Evolutionary conservation across 2,888 invertebrate species (phyloP), one percentile per base, ranked within the genome.

Genomic region (Luffia ferchaultella): DNA sequence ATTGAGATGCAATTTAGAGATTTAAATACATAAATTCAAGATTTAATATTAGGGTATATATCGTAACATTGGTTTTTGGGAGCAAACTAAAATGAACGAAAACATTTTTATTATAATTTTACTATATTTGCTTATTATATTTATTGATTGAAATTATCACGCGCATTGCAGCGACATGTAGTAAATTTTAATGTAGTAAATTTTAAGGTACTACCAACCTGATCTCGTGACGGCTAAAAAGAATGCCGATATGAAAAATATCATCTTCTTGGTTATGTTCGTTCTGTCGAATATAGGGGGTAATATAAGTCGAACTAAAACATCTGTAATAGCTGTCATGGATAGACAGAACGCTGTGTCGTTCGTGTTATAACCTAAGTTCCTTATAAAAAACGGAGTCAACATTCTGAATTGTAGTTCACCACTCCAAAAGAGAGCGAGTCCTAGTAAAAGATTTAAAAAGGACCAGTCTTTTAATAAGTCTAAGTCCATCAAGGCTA

Each of bases 351-450:
- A 88, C 47, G 93, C 92, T 18, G 90, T 88, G 58, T 92, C 90
- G 44, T 85, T 73, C 69, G 88, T 89, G 53, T 86, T 82, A 63
- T 88, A 89, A 1, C 88, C 88, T 61, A 89, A 68, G 63, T 85
- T 85, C 46, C 83, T 80, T 56, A 90, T 88, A 66, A 90, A 90
- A 69, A 90, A 90, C 15, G 89, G 89, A 43, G 89, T 89, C 45
- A 89, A 86, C 89, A 89, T 88, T 69, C 91, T 89, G 70, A 91
- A 91, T 63, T 91, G 91, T 68, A 90, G 85, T 66, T 91, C 91
- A 46, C 91, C 91, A 50, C 90, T 89, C 77, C 90, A 91, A 73
- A 90, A 90, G 42, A 91, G 85, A 41, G 91, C 90, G 49, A 91
- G 76, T 5, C 91, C 91, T 52, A 91, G 87, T 55, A 91, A 84